phyloP scores from a whole-genome alignment of 2,113 vertebrate species.

The Pollimyrus isidori region DNA sequence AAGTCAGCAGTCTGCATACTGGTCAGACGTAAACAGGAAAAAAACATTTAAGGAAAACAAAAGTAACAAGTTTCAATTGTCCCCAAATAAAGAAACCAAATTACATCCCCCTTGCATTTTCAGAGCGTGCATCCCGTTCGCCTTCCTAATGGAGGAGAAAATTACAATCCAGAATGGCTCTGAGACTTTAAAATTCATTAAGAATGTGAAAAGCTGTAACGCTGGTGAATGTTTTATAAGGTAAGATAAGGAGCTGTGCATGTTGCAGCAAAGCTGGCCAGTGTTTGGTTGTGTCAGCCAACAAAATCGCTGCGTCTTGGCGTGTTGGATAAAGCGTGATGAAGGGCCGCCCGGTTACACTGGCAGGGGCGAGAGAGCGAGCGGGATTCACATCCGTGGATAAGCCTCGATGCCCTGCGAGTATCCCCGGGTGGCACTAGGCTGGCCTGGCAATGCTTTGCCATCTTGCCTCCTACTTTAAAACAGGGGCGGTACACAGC shows the following conservation, averaged over 20 bases:
- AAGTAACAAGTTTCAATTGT: not conserved
- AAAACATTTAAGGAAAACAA: not conserved
- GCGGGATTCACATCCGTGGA: not conserved
- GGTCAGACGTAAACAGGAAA: not conserved
- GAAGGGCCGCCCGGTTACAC: not conserved
- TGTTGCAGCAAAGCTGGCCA: not conserved
- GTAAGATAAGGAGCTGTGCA: not conserved
- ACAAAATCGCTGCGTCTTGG: not conserved
- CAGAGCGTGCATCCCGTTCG: not conserved
- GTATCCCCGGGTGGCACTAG: not conserved
- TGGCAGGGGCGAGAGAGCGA: not conserved
- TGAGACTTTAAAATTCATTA: conserved; percentile 4
- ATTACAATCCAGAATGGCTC: conserved; percentile 12
- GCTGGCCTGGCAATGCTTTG: not conserved
- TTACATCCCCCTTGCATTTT: not conserved
- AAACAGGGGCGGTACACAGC: not conserved
- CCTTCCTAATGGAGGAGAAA: conserved; percentile 10
- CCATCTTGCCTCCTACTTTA: not conserved
- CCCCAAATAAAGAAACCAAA: not conserved
- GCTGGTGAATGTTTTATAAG: not conserved
- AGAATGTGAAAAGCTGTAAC: not conserved
- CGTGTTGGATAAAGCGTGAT: not conserved
- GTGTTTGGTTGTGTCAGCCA: not conserved
- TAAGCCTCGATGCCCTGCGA: not conserved
- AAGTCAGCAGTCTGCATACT: not conserved